Percentiles rank a stretch among this genome's conserved stretches.
Conservation (phyloP, 2,888 invertebrate species). For the Drosophila helvetica region DNA sequence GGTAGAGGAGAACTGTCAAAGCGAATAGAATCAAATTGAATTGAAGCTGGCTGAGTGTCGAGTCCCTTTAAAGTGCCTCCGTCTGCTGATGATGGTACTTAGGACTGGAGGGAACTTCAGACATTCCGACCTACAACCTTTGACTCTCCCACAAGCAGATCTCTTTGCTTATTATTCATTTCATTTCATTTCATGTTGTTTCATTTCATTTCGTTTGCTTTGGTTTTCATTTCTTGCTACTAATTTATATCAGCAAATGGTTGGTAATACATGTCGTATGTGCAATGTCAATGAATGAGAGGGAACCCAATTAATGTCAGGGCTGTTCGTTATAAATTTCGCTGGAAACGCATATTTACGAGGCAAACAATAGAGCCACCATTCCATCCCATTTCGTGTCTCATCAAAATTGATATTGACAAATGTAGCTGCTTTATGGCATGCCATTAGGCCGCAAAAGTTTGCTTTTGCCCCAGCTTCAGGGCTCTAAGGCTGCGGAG, state of each 20-base stretch:
- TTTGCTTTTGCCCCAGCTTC: constrained; percentile 50
- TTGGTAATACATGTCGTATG: constrained; percentile 43
- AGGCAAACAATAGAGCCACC: constrained; percentile 62
- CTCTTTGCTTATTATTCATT: constrained; percentile 19
- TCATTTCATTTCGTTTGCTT: constrained; percentile 10
- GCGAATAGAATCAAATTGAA: constrained; percentile 5
- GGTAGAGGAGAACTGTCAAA: neutral
- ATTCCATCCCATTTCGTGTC: constrained; percentile 46
- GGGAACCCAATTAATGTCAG: constrained; percentile 69
- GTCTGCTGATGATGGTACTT: neutral
- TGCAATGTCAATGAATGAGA: constrained; percentile 29
- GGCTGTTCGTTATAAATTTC: constrained; percentile 59
- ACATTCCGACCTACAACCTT: neutral
- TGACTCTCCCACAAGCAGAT: neutral
- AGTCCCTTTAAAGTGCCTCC: constrained; percentile 4
- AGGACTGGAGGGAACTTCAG: constrained; percentile 4
- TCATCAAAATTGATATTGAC: constrained; percentile 72
- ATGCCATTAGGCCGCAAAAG: constrained; percentile 66
- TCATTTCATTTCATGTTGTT: constrained; percentile 12
- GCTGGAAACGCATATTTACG: constrained; percentile 49
- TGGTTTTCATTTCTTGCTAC: constrained; percentile 16
- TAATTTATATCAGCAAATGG: constrained; percentile 49
- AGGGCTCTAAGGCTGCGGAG: no score
- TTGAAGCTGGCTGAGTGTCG: neutral
- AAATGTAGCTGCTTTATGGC: constrained; percentile 71